Base-by-base conservation (phyloP, 2,113 vertebrate species). In the Ibidorhyncha struthersii region DNA sequence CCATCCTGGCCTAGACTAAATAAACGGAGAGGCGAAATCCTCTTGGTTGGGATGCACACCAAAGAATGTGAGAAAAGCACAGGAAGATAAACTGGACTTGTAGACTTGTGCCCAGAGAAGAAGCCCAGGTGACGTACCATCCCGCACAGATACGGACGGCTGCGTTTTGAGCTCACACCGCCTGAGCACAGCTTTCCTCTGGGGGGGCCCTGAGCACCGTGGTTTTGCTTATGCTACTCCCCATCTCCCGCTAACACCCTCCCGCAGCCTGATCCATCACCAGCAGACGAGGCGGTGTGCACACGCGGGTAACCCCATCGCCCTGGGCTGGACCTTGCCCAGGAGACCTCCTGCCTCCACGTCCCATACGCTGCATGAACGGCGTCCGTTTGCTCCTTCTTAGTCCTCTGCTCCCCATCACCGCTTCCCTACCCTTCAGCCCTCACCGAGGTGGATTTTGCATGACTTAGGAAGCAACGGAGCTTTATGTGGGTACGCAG, bases 1-100 rank as follows among this genome's bases (percentile, higher is more conserved):
- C 52, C 56, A 79, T 55, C 55, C n/a, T 79, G 13, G 17, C 78
- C 41, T 72, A 96, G 96, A 96, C 94, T 97, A 96, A 97, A 97
- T 96, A 97, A 95, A 94, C 0, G 0, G 58, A 72, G 73, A 91
- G 55, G 41, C 13, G 4, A 93, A 83, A 88, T 59, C 55, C 38
- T 90, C 58, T 66, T 80, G 70, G 62, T 3, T 94, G 84, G 45
- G 89, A 93, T 15, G 27, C 25, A 27, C 56, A 90, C 74, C 53
- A 76, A 90, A 80, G 49, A 80, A 88, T 41, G 85, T 26, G 53
- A 96, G 43, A 88, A 93, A 77, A 90, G 40, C 61, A 18, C 47
- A 85, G 36, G 50, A 66, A 89, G 82, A 94, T 76, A 72, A 96
- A 91, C 81, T 8, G 23, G 25, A 76, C 43, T 91, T 82, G 14